These are phyloP conservation scores for Trissonchulus latispiculum DNA, from an alignment of 2,888 invertebrate species.

Conservation along the genomic window DNA sequence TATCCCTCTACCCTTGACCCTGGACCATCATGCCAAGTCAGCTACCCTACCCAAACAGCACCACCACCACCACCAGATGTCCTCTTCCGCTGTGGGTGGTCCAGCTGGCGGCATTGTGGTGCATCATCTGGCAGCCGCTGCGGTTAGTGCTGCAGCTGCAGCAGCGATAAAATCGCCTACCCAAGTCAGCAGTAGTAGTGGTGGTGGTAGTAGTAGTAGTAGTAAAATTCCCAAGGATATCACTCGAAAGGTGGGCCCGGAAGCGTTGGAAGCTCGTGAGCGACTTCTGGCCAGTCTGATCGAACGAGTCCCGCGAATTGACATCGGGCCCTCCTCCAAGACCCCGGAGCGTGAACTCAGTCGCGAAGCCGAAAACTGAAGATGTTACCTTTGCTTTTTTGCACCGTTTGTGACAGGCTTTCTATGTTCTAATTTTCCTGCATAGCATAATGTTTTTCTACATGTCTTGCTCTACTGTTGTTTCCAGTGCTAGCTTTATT, in stretches of 20 bases:
- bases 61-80: too few species aligned
- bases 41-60: too few species aligned
- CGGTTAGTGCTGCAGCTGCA: too few species aligned
- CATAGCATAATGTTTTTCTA: too few species aligned
- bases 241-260: not conserved
- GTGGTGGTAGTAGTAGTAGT: not conserved
- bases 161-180: not conserved
- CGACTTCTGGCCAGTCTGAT: conserved; percentile 20
- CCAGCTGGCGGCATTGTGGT: not conserved
- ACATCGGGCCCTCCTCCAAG: conserved; percentile 5
- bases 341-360: not conserved
- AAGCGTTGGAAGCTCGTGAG: conserved; percentile 20
- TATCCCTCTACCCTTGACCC: not conserved
- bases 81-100: too few species aligned
- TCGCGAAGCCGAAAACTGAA: too few species aligned
- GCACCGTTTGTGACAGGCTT: too few species aligned
- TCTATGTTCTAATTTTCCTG: too few species aligned
- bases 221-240: not conserved
- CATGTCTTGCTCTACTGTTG: too few species aligned
- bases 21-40: too few species aligned
- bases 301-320: conserved; percentile 22
- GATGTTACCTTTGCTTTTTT: too few species aligned
- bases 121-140: not conserved
- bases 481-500: too few species aligned
- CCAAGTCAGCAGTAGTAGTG: not conserved